Percentiles rank a stretch among this genome's conserved stretches.
These are phyloP conservation scores for Odontesthes bonariensis DNA, from an alignment of 2,113 vertebrate species.

Conservation along the genomic window DNA sequence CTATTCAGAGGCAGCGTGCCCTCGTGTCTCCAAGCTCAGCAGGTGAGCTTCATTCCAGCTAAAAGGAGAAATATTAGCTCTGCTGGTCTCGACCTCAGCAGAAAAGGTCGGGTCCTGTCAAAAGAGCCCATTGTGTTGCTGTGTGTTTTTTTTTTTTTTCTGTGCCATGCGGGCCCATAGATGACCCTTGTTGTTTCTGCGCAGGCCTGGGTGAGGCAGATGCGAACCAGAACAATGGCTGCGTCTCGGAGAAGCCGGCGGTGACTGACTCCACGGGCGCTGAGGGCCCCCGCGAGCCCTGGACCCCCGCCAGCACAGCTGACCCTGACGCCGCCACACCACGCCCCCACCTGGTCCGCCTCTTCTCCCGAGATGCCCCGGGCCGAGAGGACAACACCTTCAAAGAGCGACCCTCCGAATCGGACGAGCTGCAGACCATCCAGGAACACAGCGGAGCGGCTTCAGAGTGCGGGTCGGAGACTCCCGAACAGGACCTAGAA, in stretches of 20 bases:
- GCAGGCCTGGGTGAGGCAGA: conserved; percentile 93
- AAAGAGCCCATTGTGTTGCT: conserved; percentile 87
- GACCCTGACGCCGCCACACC: conserved; percentile 83
- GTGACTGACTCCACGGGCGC: conserved; percentile 94
- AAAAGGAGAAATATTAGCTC: conserved; percentile 26
- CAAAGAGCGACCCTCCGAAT: conserved; percentile 99
- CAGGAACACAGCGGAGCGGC: conserved; percentile 90
- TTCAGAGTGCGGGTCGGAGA: conserved; percentile 87
- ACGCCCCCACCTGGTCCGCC: conserved; percentile 99
- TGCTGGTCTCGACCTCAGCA: conserved; percentile 43
- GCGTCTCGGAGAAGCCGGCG: conserved; percentile 89
- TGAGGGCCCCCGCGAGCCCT: conserved; percentile 87
- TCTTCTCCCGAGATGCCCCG: conserved; percentile 99
- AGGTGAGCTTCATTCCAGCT: conserved; percentile 30
- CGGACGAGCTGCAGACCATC: conserved; percentile 99
- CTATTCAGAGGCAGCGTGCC: not conserved
- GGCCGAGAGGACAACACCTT: conserved; percentile 99
- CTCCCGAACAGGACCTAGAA: conserved; percentile 88
- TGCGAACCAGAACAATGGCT: conserved; percentile 96
- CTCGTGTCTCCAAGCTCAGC: not conserved
- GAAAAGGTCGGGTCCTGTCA: conserved; percentile 57
- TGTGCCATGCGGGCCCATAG: conserved; percentile 90
- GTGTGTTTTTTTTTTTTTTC: conserved; percentile 78
- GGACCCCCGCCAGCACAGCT: conserved; percentile 89
- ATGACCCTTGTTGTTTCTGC: conserved; percentile 93